phyloP scores from a whole-genome alignment of 2,888 invertebrate species.

The Melinopterus prodromus region DNA sequence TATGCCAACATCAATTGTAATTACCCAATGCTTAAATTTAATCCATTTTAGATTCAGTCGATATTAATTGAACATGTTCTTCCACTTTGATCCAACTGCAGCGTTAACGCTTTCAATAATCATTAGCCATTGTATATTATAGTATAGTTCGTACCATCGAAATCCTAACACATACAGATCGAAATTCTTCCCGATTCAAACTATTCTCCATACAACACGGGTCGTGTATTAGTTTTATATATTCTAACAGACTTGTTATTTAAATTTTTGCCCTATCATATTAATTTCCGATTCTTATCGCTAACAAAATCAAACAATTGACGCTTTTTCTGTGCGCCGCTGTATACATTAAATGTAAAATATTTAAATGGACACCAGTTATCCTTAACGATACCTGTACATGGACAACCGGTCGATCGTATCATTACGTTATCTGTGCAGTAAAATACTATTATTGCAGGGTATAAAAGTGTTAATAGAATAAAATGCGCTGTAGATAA shows the following conservation, averaged over 20 bases:
- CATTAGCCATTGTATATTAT: no score
- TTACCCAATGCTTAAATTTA: no score
- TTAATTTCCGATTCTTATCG: background rate
- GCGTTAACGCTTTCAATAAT: no score
- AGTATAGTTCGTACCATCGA: no score
- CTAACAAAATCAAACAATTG: background rate
- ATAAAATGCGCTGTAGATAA: background rate
- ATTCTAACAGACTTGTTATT: background rate
- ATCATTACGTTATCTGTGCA: background rate
- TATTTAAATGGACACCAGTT: background rate
- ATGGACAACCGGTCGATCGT: background rate
- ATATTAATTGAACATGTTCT: no score
- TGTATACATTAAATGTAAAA: background rate
- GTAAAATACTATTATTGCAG: background rate
- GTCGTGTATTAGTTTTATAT: background rate
- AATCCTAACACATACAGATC: no score
- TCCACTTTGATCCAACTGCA: no score
- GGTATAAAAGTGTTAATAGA: background rate
- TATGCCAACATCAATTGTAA: no score
- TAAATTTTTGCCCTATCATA: background rate
- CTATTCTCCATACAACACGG: no score
- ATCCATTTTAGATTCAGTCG: no score
- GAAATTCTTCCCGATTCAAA: no score
- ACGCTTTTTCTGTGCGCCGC: background rate
- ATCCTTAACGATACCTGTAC: background rate